These are phyloP conservation scores for Alces alces DNA, from an alignment of 2,113 vertebrate genomes.

Conservation along the genomic window DNA sequence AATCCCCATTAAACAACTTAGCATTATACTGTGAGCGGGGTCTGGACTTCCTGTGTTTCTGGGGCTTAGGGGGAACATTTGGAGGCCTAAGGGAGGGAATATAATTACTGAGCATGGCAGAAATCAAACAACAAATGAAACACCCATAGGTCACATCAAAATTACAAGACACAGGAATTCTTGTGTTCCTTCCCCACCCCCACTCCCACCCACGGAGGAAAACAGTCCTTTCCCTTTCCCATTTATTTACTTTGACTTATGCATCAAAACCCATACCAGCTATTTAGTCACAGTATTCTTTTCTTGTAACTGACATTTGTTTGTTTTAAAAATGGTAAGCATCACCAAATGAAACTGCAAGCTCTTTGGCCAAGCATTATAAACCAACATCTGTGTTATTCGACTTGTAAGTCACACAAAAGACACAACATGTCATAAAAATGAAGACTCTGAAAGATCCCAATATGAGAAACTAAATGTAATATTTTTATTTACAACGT, in stretches of 20 bases:
- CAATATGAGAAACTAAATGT: not conserved
- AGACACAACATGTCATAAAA: not conserved
- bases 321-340: conserved; percentile 5
- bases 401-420: not conserved
- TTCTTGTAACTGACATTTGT: not conserved
- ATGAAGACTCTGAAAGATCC: not conserved
- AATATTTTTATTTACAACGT: not conserved
- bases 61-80: conserved; percentile 90
- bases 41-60: conserved; percentile 91
- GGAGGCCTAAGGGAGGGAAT: conserved; percentile 92
- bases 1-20: conserved; percentile 98
- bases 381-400: not conserved
- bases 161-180: conserved; percentile 39
- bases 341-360: not conserved
- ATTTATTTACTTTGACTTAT: not conserved
- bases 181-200: not conserved
- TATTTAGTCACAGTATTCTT: not conserved
- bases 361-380: not conserved
- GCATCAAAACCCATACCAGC: not conserved
- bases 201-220: not conserved
- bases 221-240: not conserved
- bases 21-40: conserved; percentile 92
- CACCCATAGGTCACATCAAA: conserved; percentile 63
- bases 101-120: conserved; percentile 80
- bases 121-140: conserved; percentile 74